Percentiles rank a stretch among this genome's conserved stretches.
phyloP scores from a whole-genome alignment of 1,140 invertebrate genomes.

The Hormaphis cornu region DNA sequence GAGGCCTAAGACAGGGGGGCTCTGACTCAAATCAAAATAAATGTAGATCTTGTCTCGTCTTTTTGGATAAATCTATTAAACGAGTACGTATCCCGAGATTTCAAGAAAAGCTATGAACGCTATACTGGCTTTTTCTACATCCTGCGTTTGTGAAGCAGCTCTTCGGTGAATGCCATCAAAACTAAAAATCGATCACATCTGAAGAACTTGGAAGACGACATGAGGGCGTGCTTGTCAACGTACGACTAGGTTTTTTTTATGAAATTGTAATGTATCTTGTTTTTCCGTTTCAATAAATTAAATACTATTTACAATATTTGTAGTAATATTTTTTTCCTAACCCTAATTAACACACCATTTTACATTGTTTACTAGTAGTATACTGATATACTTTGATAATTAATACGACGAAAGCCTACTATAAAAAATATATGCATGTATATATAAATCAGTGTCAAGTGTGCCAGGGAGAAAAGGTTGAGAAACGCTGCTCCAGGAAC shows the following conservation, averaged over 20 bases:
- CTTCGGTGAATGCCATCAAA: background rate
- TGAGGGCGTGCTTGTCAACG: background rate
- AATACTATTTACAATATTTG: background rate
- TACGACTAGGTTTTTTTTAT: background rate
- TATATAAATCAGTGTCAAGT: background rate
- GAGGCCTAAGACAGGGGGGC: too few relatives aligned
- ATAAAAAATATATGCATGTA: background rate
- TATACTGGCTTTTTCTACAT: background rate
- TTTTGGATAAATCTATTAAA: background rate
- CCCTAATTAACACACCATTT: background rate
- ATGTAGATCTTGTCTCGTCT: background rate
- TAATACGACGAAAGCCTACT: background rate
- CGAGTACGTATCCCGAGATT: background rate
- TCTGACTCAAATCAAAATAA: slow-evolving; percentile 9
- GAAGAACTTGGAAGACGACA: background rate
- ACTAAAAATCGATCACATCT: background rate
- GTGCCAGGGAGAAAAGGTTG: too few relatives aligned
- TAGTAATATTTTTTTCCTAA: background rate
- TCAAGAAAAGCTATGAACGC: background rate
- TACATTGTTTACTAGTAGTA: background rate
- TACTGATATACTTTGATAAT: background rate
- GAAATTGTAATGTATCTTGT: slow-evolving; percentile 16
- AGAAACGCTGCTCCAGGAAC: too few relatives aligned
- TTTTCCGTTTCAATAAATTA: background rate
- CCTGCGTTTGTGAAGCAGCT: background rate